Conservation (phyloP, 2,797 vertebrate species). For the Melanogrammus aeglefinus region DNA sequence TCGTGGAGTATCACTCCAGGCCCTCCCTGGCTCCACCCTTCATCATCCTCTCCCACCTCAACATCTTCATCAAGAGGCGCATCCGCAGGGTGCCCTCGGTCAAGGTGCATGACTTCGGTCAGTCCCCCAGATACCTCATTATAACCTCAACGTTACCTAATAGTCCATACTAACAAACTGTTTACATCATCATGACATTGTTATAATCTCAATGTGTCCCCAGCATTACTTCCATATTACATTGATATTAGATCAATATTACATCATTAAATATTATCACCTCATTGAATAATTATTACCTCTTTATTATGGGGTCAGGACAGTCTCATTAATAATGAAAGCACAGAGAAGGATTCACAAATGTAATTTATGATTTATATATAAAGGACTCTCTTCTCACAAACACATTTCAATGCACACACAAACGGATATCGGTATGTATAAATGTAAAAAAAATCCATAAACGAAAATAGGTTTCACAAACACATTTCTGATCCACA, state of each 20-base stretch:
- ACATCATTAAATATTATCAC: not conserved
- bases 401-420: too few species aligned
- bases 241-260: not conserved
- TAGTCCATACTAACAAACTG: not conserved
- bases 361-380: too few species aligned
- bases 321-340: too few species aligned
- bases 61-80: constrained; percentile 75
- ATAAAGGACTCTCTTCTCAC: too few species aligned
- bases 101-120: constrained; percentile 81
- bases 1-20: constrained; percentile 85
- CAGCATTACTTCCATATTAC: not conserved
- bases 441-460: too few species aligned
- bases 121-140: not conserved
- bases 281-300: too few species aligned
- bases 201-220: not conserved
- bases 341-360: too few species aligned
- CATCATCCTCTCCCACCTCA: constrained; percentile 85
- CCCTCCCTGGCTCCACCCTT: constrained; percentile 86
- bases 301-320: too few species aligned
- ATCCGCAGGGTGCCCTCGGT: constrained; percentile 64
- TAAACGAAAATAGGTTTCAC: too few species aligned
- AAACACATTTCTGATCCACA: too few species aligned
- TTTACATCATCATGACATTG: not conserved
- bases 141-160: not conserved
- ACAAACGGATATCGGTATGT: too few species aligned